Evolutionary conservation across 2,888 invertebrate species (phyloP).

Genomic region (Rhimphoctona megacephalus): DNA sequence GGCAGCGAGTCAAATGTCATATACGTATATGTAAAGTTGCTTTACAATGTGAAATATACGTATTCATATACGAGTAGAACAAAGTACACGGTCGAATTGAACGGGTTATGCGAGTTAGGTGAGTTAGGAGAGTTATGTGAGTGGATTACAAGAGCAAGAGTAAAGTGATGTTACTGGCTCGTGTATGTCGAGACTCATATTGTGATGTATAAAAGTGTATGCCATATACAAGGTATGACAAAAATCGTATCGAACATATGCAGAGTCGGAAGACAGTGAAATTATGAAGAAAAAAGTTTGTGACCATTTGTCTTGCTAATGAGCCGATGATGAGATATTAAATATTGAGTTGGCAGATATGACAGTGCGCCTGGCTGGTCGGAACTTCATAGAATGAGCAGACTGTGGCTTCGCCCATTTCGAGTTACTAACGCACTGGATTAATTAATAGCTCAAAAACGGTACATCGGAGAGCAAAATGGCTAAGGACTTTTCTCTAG

Average conservation of each 20-base stretch:
- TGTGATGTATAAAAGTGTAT: background rate
- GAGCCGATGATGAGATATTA: background rate
- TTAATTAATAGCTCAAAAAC: background rate
- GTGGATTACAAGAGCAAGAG: slow-evolving; percentile 57
- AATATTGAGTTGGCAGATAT: background rate
- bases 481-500: background rate
- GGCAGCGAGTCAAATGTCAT: slow-evolving; percentile 7
- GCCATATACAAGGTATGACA: background rate
- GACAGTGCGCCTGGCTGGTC: background rate
- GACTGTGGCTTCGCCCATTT: too few relatives aligned
- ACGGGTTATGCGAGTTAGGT: slow-evolving; percentile 59
- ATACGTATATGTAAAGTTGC: background rate
- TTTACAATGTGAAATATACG: background rate
- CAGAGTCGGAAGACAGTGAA: background rate
- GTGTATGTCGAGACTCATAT: slow-evolving; percentile 21
- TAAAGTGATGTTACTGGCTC: slow-evolving; percentile 42
- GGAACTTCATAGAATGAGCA: too few relatives aligned
- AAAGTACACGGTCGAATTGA: slow-evolving; percentile 49
- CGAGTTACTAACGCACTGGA: background rate
- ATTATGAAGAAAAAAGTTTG: background rate
- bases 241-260: background rate
- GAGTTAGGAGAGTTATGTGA: slow-evolving; percentile 60
- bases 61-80: slow-evolving; percentile 21
- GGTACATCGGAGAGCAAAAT: background rate
- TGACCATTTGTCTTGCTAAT: background rate